A percentile compares a stretch with the other conserved stretches of the same genome.
Conservation (phyloP, 2,888 invertebrate genomes). For the Catocala sponsa region DNA sequence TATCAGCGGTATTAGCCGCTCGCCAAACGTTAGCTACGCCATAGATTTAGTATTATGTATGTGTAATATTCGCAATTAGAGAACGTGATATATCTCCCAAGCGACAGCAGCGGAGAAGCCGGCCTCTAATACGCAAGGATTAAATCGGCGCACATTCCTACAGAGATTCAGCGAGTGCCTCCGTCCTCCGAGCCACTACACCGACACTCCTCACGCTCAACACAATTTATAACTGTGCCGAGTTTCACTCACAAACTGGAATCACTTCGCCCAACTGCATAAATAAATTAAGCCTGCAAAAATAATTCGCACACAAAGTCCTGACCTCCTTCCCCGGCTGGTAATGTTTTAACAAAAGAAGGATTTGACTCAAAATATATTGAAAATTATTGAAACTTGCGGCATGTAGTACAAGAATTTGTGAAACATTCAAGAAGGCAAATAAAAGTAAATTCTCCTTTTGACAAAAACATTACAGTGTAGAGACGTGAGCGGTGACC, state of each 20-base stretch:
- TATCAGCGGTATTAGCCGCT: conserved; percentile 35
- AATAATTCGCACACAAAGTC: conserved; percentile 38
- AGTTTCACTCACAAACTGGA: conserved; percentile 54
- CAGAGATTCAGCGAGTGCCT: conserved; percentile 56
- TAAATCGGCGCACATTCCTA: conserved; percentile 69
- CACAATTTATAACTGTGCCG: conserved; percentile 64
- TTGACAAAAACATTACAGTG: conserved; percentile 61
- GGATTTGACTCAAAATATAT: conserved; percentile 27
- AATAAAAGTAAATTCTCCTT: conserved; percentile 63
- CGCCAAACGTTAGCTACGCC: conserved; percentile 44
- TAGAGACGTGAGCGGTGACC: conserved; percentile 66
- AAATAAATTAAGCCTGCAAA: conserved; percentile 47
- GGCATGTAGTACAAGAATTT: conserved; percentile 33
- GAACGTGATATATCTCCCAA: conserved; percentile 64
- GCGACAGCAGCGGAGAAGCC: conserved; percentile 60
- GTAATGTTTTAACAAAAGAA: conserved; percentile 25
- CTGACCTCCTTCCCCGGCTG: conserved; percentile 14
- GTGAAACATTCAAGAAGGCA: conserved; percentile 50
- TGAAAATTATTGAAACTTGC: conserved; percentile 34
- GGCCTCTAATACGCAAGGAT: conserved; percentile 61
- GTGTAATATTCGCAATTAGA: conserved; percentile 68
- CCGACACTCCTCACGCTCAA: conserved; percentile 54
- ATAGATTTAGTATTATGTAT: conserved; percentile 31
- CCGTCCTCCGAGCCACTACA: conserved; percentile 28
- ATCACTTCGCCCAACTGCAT: conserved; percentile 59